Evolutionary conservation across 2,113 vertebrate species (phyloP).

Genomic region (Struthio camelus): DNA sequence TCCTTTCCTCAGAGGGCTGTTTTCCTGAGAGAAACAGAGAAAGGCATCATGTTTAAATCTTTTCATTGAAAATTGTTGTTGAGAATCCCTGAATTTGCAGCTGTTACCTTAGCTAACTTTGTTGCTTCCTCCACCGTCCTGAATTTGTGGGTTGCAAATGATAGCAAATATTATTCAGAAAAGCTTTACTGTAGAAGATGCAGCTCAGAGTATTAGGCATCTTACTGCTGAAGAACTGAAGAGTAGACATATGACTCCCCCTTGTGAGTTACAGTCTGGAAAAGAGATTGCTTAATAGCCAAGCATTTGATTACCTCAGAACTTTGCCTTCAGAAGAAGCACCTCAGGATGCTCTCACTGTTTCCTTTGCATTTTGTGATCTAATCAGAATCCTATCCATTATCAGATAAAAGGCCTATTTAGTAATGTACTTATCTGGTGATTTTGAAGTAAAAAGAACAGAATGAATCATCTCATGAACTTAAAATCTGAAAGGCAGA

Average conservation of each 20-base stretch:
- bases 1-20: neutral
- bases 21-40: neutral
- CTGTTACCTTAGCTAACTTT: neutral
- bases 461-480: neutral
- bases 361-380: constrained; percentile 24
- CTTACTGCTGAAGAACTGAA: neutral
- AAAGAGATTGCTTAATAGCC: constrained; percentile 1
- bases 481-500: neutral
- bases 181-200: neutral
- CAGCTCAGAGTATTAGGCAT: neutral
- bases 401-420: neutral
- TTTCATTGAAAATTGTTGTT: neutral
- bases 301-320: neutral
- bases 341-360: neutral
- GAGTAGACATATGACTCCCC: constrained; percentile 50
- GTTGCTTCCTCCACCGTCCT: neutral
- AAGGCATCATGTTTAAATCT: neutral
- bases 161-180: neutral
- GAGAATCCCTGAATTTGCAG: neutral
- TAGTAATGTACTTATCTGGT: neutral
- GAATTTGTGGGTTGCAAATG: constrained; percentile 8
- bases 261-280: constrained; percentile 49
- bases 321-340: neutral
- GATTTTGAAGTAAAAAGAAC: neutral
- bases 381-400: constrained; percentile 9